Evolutionary conservation across 2,797 vertebrate species (phyloP).

Genomic region (Notolepis coatsorum): DNA sequence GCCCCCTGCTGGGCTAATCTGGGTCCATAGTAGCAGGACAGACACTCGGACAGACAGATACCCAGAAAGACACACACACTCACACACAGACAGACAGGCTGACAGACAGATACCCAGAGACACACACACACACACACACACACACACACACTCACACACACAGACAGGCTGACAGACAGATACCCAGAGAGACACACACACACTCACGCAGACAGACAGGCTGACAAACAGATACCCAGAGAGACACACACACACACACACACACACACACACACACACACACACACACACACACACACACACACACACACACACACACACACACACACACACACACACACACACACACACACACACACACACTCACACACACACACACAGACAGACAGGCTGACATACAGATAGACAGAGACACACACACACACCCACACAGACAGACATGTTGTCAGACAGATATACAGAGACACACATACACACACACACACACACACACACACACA

Average conservation of each 20-base stretch:
- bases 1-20: too few species aligned
- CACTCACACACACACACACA: conserved; percentile 16
- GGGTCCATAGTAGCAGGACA: too few species aligned
- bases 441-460: too few species aligned
- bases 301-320: background rate
- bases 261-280: conserved; percentile 53
- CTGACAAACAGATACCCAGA: too few species aligned
- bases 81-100: too few species aligned
- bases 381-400: conserved; percentile 66
- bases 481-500: background rate
- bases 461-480: background rate
- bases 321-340: background rate
- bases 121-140: conserved; percentile 23
- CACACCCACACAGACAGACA: background rate
- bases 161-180: background rate
- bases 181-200: conserved; percentile 3
- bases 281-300: conserved; percentile 21
- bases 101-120: too few species aligned
- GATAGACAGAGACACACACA: conserved; percentile 28
- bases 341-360: conserved; percentile 8
- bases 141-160: background rate
- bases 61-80: too few species aligned
- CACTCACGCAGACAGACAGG: conserved; percentile 22
- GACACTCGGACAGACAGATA: too few species aligned
- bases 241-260: conserved; percentile 2